Percentiles rank a stretch among this genome's conserved stretches.
These are phyloP conservation scores for Epizoanthus stellaris DNA, from an alignment of 92 coral and sea anemone genomes.

Conservation along the genomic window DNA sequence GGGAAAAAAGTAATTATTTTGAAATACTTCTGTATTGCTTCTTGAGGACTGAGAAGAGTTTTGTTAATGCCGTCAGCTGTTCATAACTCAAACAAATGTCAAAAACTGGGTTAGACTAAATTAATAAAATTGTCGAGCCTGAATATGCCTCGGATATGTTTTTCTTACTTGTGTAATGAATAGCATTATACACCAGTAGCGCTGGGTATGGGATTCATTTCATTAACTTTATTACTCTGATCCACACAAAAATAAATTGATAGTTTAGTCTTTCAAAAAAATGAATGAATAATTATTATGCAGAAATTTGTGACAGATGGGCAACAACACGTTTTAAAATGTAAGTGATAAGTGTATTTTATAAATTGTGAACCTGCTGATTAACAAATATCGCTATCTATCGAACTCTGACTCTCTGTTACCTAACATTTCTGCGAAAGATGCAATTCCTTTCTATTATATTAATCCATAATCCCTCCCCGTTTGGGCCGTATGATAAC, in stretches of 20 bases:
- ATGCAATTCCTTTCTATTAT: no score
- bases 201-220: not conserved
- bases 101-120: no score
- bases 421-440: no score
- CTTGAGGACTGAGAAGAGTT: no score
- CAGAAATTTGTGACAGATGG: not conserved
- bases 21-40: no score
- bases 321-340: not conserved
- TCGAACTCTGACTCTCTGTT: not conserved
- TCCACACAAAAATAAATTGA: not conserved
- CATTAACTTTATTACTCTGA: not conserved
- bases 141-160: no score
- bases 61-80: no score
- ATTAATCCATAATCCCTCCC: not conserved
- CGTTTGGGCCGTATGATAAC: not conserved
- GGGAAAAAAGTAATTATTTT: no score
- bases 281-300: not conserved
- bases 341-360: not conserved
- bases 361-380: not conserved
- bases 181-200: no score
- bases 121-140: no score
- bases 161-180: no score
- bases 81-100: no score
- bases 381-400: not conserved
- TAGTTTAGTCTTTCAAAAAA: not conserved